Evolutionary conservation across 2,113 vertebrate genomes (phyloP).

Genomic region (Ursus arctos): DNA sequence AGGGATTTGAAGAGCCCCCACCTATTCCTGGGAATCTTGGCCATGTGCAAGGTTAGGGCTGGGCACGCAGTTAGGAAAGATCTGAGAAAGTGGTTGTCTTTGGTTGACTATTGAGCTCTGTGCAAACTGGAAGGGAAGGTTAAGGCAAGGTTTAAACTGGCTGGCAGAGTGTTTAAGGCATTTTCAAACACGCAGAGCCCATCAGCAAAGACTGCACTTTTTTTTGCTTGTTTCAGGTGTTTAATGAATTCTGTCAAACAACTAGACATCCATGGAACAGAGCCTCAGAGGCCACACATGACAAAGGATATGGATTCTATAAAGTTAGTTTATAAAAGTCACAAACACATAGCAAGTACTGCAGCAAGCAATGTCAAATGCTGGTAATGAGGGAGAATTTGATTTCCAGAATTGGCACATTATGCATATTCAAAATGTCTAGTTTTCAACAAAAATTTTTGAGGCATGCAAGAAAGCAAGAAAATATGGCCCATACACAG

Average conservation of each 20-base stretch:
- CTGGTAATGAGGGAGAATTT: neutral
- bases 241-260: neutral
- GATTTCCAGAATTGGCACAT: neutral
- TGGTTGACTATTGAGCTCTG: no score
- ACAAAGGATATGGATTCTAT: neutral
- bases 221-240: neutral
- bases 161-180: neutral
- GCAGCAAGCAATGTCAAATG: neutral
- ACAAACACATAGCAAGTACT: neutral
- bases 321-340: neutral
- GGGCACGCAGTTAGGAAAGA: no score
- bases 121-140: neutral
- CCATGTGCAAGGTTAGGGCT: no score
- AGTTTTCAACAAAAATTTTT: neutral
- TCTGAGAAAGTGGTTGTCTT: neutral
- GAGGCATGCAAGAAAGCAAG: neutral
- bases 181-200: neutral
- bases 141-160: neutral
- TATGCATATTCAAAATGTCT: neutral
- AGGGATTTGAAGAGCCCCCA: neutral
- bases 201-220: neutral
- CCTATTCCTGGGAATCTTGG: neutral
- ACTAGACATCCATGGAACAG: neutral
- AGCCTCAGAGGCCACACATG: neutral
- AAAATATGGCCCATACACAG: neutral